Conservation (phyloP, 2,113 vertebrate genomes). For the Xenopus tropicalis region UCB_Xtro_10.0 CM004451.2:71065501-71066000, state of each 20-base stretch:
- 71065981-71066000: constrained; percentile 65
- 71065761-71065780: constrained; percentile 75
- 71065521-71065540: not conserved
- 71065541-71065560: constrained; percentile 37
- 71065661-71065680: not conserved
- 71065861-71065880: constrained; percentile 69
- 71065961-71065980: constrained; percentile 69
- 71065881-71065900: constrained; percentile 70
- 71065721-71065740: constrained; percentile 48
- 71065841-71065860: constrained; percentile 67
- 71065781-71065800: constrained; percentile 78
- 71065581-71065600: not conserved
- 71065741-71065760: constrained; percentile 61
- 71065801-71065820: constrained; percentile 76
- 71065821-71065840: constrained; percentile 72
- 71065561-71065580: constrained; percentile 10
- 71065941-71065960: constrained; percentile 67
- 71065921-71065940: constrained; percentile 75
- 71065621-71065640: not conserved
- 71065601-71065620: constrained; percentile 3
- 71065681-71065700: not conserved
- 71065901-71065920: constrained; percentile 76
- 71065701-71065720: not conserved
- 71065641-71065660: not conserved
- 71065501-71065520: not conserved